Conservation (phyloP, 64 coral and sea anemone species). For the Montipora sp. region DNA sequence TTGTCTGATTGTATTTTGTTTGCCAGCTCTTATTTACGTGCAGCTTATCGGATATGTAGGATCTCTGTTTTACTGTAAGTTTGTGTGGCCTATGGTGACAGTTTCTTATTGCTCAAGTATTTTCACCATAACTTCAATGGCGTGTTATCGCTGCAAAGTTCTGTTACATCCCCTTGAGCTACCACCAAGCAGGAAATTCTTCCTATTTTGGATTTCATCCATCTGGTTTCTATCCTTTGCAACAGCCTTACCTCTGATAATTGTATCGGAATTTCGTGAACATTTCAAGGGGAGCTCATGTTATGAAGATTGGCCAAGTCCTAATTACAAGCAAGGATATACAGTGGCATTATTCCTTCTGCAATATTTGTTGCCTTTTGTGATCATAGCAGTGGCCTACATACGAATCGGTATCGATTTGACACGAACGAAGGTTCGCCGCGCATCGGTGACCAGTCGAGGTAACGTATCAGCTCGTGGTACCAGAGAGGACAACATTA, state of each 20-base stretch:
- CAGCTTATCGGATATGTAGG: slow-evolving; percentile 43
- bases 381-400: slow-evolving; percentile 68
- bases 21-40: slow-evolving; percentile 68
- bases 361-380: slow-evolving; percentile 61
- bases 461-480: slow-evolving; percentile 30
- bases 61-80: slow-evolving; percentile 82
- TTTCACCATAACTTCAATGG: slow-evolving; percentile 88
- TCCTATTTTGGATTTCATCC: slow-evolving; percentile 60
- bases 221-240: slow-evolving; percentile 77
- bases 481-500: slow-evolving; percentile 53
- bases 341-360: slow-evolving; percentile 28
- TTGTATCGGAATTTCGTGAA: slow-evolving; percentile 47
- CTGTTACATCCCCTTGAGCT: slow-evolving; percentile 80
- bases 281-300: slow-evolving; percentile 25
- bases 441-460: slow-evolving; percentile 9
- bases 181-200: slow-evolving; percentile 42
- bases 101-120: slow-evolving; percentile 79
- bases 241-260: slow-evolving; percentile 71
- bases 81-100: slow-evolving; percentile 84
- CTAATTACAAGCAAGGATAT: slow-evolving; percentile 30
- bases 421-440: slow-evolving; percentile 46
- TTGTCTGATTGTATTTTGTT: slow-evolving; percentile 70
- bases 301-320: slow-evolving; percentile 49
- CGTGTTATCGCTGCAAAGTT: slow-evolving; percentile 73
- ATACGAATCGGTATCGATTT: slow-evolving; percentile 71